Conservation (phyloP, 2,888 invertebrate genomes). For the Hedychridium roseum region DNA sequence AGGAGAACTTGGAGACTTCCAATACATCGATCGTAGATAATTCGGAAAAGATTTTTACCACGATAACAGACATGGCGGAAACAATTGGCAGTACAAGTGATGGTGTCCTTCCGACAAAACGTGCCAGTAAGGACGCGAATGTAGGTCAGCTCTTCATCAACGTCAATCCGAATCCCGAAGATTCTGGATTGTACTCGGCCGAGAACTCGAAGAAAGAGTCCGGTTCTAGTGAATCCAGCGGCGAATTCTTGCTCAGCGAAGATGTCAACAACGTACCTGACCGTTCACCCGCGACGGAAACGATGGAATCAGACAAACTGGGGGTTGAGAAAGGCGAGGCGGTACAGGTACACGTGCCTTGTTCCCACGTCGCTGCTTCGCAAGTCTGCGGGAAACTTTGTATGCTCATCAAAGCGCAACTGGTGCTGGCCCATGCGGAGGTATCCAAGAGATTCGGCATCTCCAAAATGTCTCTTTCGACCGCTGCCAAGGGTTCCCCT, state of each 20-base stretch:
- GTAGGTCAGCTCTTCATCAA: slow-evolving; percentile 48
- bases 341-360: slow-evolving; percentile 22
- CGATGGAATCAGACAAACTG: slow-evolving; percentile 30
- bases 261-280: slow-evolving; percentile 53
- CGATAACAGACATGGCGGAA: slow-evolving; percentile 32
- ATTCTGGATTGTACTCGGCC: slow-evolving; percentile 61
- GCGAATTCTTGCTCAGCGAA: slow-evolving; percentile 61
- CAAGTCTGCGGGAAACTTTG: slow-evolving; percentile 80
- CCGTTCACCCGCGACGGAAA: slow-evolving; percentile 30
- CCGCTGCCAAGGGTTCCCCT: slow-evolving; percentile 58
- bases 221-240: slow-evolving; percentile 60
- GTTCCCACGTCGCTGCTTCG: slow-evolving; percentile 50
- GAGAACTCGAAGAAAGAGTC: slow-evolving; percentile 61
- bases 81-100: slow-evolving; percentile 21
- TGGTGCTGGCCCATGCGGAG: slow-evolving; percentile 81
- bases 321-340: slow-evolving; percentile 30
- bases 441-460: slow-evolving; percentile 72
- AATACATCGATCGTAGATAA: slow-evolving; percentile 32
- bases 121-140: slow-evolving; percentile 14
- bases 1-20: slow-evolving; percentile 26
- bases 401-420: slow-evolving; percentile 79
- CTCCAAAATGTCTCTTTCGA: slow-evolving; percentile 64
- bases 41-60: slow-evolving; percentile 26
- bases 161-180: slow-evolving; percentile 57
- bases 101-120: slow-evolving; percentile 6